phyloP scores from a whole-genome alignment of 1,140 invertebrate genomes.

The Cephus cinctus region DNA sequence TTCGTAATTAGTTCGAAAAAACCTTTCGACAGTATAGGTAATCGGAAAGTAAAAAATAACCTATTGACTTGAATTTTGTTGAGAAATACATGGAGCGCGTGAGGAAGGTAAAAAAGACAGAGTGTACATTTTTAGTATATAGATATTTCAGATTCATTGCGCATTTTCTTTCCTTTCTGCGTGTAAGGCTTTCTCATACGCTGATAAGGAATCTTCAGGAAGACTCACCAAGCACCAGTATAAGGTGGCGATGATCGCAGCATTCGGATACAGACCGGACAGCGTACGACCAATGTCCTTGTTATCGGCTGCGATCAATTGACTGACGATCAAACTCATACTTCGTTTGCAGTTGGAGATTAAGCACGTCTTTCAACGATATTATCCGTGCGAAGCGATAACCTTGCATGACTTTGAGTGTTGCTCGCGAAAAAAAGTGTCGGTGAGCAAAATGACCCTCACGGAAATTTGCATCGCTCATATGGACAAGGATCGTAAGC shows the following conservation, averaged over 20 bases:
- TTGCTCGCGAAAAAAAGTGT: constrained; percentile 6
- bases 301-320: no score
- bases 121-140: no score
- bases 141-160: no score
- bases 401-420: constrained; percentile 3
- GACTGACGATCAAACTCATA: no score
- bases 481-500: constrained; percentile 17
- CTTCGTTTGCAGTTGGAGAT: constrained; percentile 15
- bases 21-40: no score
- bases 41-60: no score
- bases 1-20: no score
- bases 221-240: constrained; percentile 13
- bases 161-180: background rate
- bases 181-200: constrained; percentile 18
- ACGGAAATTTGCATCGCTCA: constrained; percentile 10
- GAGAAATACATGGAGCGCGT: no score
- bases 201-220: constrained; percentile 10
- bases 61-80: no score
- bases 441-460: background rate
- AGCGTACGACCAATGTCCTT: constrained; percentile 3
- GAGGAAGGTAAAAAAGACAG: no score
- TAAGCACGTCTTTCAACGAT: constrained; percentile 10
- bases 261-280: constrained; percentile 20
- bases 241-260: constrained; percentile 22
- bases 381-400: background rate